Percentiles rank a stretch among this genome's conserved stretches.
These are phyloP conservation scores for Apis laboriosa DNA, from an alignment of 1,140 invertebrate genomes.

Conservation along the genomic window DNA sequence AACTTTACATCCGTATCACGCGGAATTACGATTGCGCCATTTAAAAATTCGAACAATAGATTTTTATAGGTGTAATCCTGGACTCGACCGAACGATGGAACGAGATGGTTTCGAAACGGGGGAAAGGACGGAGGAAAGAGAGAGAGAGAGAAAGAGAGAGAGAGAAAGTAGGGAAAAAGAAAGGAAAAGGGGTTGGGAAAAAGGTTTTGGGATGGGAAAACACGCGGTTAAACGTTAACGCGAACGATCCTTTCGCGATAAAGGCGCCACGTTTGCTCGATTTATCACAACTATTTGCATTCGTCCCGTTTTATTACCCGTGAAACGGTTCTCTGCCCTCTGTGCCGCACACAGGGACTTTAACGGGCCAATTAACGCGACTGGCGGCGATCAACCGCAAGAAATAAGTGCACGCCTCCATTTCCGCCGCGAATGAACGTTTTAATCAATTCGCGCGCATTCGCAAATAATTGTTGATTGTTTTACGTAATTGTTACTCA, in stretches of 20 bases:
- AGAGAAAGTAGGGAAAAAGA: background rate
- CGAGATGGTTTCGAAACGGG: too few relatives aligned
- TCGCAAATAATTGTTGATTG: conserved; percentile 35
- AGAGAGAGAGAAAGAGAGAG: too few relatives aligned
- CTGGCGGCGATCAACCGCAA: conserved; percentile 24
- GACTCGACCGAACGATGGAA: too few relatives aligned
- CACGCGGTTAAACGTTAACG: conserved; percentile 1
- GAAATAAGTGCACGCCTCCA: conserved; percentile 17
- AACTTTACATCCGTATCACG: conserved; percentile 4
- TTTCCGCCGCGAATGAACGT: background rate
- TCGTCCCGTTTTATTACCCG: conserved; percentile 24
- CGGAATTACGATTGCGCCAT: background rate
- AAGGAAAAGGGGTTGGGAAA: background rate
- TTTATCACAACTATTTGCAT: conserved; percentile 24
- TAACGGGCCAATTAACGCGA: conserved; percentile 52
- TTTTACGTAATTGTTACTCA: conserved; percentile 22
- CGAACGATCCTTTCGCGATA: conserved; percentile 30
- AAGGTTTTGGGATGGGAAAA: background rate
- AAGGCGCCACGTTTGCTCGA: background rate
- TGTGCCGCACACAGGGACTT: background rate
- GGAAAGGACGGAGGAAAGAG: too few relatives aligned
- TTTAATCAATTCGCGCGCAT: conserved; percentile 48
- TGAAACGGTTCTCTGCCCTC: background rate
- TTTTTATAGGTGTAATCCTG: conserved; percentile 22
- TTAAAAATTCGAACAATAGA: conserved; percentile 35